Conservation (phyloP, 92 coral and sea anemone species). For the Metridium senile region DNA sequence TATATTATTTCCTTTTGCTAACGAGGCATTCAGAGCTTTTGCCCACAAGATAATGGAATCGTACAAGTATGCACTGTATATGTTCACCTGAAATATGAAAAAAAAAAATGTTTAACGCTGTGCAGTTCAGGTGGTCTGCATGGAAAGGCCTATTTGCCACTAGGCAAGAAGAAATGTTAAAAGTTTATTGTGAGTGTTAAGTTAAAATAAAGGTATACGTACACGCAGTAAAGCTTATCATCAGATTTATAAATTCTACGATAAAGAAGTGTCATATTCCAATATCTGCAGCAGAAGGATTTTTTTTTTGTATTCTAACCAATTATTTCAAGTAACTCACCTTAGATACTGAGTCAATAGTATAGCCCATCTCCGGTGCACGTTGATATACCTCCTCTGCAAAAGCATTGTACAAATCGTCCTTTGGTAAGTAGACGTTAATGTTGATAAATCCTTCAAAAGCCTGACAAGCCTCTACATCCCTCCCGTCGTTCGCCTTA, state of each 20-base stretch:
- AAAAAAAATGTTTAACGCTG: too few relatives aligned
- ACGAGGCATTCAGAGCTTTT: constrained; percentile 51
- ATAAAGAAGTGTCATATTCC: too few relatives aligned
- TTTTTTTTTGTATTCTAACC: too few relatives aligned
- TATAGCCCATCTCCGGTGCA: constrained; percentile 70
- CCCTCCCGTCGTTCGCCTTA: constrained; percentile 43
- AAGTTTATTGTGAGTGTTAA: too few relatives aligned
- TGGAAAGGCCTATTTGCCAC: too few relatives aligned
- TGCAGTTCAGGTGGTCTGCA: too few relatives aligned
- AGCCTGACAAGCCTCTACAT: constrained; percentile 63
- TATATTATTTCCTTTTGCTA: constrained; percentile 16
- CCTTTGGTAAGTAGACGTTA: constrained; percentile 54
- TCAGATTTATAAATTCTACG: too few relatives aligned
- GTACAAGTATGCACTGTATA: constrained; percentile 56
- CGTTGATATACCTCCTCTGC: constrained; percentile 52
- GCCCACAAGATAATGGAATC: constrained; percentile 78
- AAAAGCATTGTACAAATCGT: constrained; percentile 48
- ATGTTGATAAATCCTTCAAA: constrained; percentile 69
- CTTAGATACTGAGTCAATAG: constrained; percentile 21
- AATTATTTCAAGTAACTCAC: too few relatives aligned
- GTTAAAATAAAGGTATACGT: too few relatives aligned
- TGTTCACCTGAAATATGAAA: constrained; percentile 33
- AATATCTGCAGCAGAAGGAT: too few relatives aligned
- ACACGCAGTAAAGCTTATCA: too few relatives aligned
- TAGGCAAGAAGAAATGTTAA: too few relatives aligned